A percentile compares a stretch with the other conserved stretches of the same genome.
Conservation (phyloP, 2,113 vertebrate genomes). For the Notiomystis cincta region DNA sequence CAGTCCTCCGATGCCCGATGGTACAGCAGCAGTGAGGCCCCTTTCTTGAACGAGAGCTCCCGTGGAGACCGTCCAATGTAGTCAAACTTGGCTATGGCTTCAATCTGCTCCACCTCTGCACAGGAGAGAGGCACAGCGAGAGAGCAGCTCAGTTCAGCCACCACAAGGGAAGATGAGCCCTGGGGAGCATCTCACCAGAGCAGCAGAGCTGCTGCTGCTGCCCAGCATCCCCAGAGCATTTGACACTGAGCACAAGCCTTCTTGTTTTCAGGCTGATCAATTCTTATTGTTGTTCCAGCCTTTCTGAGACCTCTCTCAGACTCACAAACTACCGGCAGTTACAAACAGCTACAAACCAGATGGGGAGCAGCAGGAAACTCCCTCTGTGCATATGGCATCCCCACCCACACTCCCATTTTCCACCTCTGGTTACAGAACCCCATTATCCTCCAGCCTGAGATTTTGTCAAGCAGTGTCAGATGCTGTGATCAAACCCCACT, state of each 20-base stretch:
- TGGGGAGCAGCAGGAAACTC: not conserved
- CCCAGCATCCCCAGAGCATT: not conserved
- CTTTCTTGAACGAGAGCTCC: slow-evolving; percentile 97
- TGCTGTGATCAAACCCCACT: not conserved
- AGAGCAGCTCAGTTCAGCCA: not conserved
- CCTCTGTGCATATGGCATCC: not conserved
- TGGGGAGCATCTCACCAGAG: not conserved
- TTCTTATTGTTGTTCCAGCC: not conserved
- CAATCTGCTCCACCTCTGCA: slow-evolving; percentile 96
- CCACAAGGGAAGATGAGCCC: not conserved
- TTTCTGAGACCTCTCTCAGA: not conserved
- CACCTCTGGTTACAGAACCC: not conserved
- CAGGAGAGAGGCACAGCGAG: not conserved
- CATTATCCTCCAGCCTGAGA: not conserved
- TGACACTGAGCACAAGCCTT: not conserved
- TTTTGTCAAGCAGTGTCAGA: not conserved
- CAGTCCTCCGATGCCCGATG: slow-evolving; percentile 95
- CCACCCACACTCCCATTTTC: not conserved
- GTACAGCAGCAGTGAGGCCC: slow-evolving; percentile 92
- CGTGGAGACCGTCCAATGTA: slow-evolving; percentile 88
- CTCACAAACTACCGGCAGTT: not conserved
- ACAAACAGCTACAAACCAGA: not conserved
- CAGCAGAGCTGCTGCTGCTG: not conserved
- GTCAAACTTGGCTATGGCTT: slow-evolving; percentile 99
- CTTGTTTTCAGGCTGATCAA: not conserved